Conservation (phyloP, 2,113 vertebrate species). For the Pedetes capensis region DNA sequence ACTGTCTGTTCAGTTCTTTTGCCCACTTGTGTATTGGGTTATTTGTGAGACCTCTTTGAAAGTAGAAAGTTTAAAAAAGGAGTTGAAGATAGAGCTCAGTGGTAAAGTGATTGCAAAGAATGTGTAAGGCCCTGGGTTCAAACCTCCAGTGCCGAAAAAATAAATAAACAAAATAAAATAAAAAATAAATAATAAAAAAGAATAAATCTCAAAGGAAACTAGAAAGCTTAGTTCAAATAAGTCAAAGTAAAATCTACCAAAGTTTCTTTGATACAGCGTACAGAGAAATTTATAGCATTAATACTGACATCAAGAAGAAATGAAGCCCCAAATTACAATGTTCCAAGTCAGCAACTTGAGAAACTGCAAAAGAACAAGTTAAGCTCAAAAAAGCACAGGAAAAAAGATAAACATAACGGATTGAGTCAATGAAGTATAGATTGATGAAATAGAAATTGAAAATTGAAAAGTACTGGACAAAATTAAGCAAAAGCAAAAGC, state of each 20-base stretch:
- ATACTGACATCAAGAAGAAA: not conserved
- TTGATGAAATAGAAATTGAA: not conserved
- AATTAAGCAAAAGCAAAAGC: not conserved
- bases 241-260: not conserved
- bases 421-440: not conserved
- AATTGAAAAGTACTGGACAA: not conserved
- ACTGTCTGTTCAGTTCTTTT: too few relatives aligned
- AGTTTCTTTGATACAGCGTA: not conserved
- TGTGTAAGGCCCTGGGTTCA: too few relatives aligned
- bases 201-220: not conserved
- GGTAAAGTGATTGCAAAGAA: too few relatives aligned
- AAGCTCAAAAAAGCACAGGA: not conserved
- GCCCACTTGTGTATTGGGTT: too few relatives aligned
- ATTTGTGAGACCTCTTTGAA: too few relatives aligned
- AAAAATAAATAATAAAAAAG: too few relatives aligned
- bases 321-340: not conserved
- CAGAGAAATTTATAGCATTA: not conserved
- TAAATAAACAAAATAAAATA: too few relatives aligned
- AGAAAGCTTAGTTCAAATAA: too few relatives aligned
- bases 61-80: too few relatives aligned
- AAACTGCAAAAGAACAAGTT: not conserved
- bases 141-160: too few relatives aligned
- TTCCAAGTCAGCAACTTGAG: not conserved
- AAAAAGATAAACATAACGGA: not conserved
- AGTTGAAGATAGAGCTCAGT: too few relatives aligned